Percentiles rank a stretch among this genome's conserved stretches.
Evolutionary conservation across 1,140 invertebrate species (phyloP).

Genomic region (Palaemon carinicauda): DNA sequence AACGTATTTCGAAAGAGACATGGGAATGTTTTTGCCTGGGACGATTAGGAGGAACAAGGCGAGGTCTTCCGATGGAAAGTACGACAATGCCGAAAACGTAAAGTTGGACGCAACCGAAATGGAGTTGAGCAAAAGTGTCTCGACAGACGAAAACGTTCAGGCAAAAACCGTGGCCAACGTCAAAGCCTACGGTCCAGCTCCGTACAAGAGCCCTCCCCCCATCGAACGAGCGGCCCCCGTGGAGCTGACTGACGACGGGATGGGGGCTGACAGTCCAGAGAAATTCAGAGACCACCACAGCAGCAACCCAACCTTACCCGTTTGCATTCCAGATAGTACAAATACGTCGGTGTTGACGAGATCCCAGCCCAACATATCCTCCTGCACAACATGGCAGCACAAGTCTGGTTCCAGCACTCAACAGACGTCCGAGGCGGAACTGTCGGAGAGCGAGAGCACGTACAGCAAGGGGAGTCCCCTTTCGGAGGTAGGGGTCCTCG

Average conservation of each 20-base stretch:
- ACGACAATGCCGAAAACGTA: slow-evolving; percentile 5
- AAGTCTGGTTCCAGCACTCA: slow-evolving; percentile 34
- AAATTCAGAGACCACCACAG: background rate
- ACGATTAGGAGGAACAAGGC: slow-evolving; percentile 37
- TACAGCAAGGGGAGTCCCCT: slow-evolving; percentile 36
- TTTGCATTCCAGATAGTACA: slow-evolving; percentile 56
- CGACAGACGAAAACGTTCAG: slow-evolving; percentile 13
- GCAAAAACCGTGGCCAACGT: slow-evolving; percentile 29
- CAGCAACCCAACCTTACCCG: slow-evolving; percentile 16
- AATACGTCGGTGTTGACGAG: slow-evolving; percentile 19
- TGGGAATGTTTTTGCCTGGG: slow-evolving; percentile 34
- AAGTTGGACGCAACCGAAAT: slow-evolving; percentile 24
- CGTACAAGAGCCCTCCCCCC: slow-evolving; percentile 33
- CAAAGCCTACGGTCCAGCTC: slow-evolving; percentile 40
- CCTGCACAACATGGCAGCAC: slow-evolving; percentile 50
- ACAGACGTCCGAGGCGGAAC: slow-evolving; percentile 11
- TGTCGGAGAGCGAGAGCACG: slow-evolving; percentile 11
- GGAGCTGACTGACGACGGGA: slow-evolving; percentile 35
- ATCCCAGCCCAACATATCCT: slow-evolving; percentile 51
- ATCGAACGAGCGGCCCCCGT: slow-evolving; percentile 31
- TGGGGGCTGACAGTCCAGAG: slow-evolving; percentile 5
- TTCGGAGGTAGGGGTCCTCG: slow-evolving; percentile 41
- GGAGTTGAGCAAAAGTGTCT: slow-evolving; percentile 13
- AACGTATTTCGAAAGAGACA: slow-evolving; percentile 43
- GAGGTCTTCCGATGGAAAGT: slow-evolving; percentile 17